These are phyloP conservation scores for Danaus melanippus DNA, from an alignment of 1,140 invertebrate genomes.

Conservation along the genomic window DNA sequence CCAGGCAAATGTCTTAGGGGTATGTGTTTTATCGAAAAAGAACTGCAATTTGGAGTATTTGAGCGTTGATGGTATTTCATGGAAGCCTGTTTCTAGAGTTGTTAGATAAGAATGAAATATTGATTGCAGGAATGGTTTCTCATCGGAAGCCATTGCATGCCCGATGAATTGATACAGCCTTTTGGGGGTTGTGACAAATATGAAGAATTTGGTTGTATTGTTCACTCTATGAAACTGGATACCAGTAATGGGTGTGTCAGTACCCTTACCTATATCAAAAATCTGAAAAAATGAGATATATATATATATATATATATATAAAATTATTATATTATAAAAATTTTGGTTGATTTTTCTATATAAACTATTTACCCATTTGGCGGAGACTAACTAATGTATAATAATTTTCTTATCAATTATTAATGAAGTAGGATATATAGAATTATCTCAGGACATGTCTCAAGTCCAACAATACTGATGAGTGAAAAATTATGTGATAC, in stretches of 20 bases:
- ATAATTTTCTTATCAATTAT: too few relatives aligned
- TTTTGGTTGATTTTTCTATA: too few relatives aligned
- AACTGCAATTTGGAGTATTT: constrained; percentile 87
- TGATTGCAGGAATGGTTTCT: constrained; percentile 84
- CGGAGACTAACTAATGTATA: too few relatives aligned
- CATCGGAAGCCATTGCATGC: constrained; percentile 77
- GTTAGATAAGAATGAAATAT: constrained; percentile 88
- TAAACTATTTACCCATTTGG: too few relatives aligned
- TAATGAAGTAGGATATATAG: too few relatives aligned
- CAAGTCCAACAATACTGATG: too few relatives aligned
- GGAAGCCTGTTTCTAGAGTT: constrained; percentile 80
- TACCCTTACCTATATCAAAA: constrained; percentile 87
- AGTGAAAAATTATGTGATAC: too few relatives aligned
- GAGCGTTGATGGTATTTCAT: constrained; percentile 82
- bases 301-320: not conserved
- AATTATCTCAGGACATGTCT: too few relatives aligned
- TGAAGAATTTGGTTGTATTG: constrained; percentile 80
- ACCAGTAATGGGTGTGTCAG: constrained; percentile 85
- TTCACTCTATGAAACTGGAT: constrained; percentile 86
- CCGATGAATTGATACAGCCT: constrained; percentile 91
- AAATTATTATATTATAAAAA: too few relatives aligned
- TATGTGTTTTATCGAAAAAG: constrained; percentile 78
- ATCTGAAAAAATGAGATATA: constrained; percentile 74
- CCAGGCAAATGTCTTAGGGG: constrained; percentile 90
- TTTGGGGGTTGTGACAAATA: constrained; percentile 88